Conservation (phyloP, 2,888 invertebrate species). For the Tenthredo scrophulariae region DNA sequence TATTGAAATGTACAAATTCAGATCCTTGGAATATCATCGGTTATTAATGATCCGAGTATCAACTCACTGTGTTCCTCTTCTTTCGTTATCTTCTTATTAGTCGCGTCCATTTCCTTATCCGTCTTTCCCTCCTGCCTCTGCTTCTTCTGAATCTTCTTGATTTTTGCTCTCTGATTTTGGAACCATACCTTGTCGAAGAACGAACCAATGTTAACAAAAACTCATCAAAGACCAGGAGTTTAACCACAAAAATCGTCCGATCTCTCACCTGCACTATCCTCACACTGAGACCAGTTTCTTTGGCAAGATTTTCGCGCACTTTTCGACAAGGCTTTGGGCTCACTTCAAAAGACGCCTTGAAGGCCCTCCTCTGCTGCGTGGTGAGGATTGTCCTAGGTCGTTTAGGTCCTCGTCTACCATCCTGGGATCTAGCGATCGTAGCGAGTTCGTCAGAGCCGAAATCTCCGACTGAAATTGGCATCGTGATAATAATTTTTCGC, state of each 20-base stretch:
- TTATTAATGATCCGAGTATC: neutral
- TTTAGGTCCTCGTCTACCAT: conserved; percentile 95
- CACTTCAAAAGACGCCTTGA: conserved; percentile 98
- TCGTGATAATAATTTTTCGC: conserved; percentile 71
- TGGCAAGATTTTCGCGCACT: conserved; percentile 97
- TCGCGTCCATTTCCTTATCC: conserved; percentile 49
- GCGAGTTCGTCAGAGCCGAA: conserved; percentile 45
- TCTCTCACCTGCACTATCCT: conserved; percentile 88
- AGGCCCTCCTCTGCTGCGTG: conserved; percentile 97
- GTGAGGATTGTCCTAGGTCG: conserved; percentile 98
- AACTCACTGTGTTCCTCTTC: conserved; percentile 79
- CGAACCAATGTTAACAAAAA: neutral
- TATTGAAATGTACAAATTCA: neutral
- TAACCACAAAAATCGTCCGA: neutral
- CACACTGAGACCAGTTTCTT: conserved; percentile 98
- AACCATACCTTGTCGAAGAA: conserved; percentile 92
- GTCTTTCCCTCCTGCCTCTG: conserved; percentile 75
- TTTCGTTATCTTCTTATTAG: conserved; percentile 62
- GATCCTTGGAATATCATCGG: neutral
- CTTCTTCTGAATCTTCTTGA: conserved; percentile 92
- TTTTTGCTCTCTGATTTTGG: conserved; percentile 98
- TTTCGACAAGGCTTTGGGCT: conserved; percentile 98
- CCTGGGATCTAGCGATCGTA: conserved; percentile 81
- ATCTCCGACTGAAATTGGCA: conserved; percentile 34
- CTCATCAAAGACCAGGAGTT: neutral